phyloP scores from a whole-genome alignment of 1,140 invertebrate genomes.

The Bombus superbus region DNA sequence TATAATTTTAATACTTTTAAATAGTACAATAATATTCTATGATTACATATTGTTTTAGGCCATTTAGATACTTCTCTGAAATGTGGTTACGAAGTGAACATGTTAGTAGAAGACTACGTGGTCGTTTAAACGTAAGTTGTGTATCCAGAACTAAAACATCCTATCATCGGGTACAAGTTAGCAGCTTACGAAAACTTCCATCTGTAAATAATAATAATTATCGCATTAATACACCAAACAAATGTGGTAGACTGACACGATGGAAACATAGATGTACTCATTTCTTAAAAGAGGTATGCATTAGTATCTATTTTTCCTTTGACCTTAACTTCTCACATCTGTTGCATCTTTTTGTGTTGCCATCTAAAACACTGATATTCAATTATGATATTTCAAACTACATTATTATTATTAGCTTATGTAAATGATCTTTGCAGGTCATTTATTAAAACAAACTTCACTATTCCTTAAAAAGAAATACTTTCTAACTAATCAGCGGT shows the following conservation, averaged over 20 bases:
- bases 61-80: conserved; percentile 58
- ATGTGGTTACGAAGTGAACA: conserved; percentile 82
- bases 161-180: conserved; percentile 73
- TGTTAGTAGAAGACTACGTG: conserved; percentile 79
- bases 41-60: conserved; percentile 55
- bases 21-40: conserved; percentile 1
- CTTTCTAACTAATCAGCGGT: conserved; percentile 54
- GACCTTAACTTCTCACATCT: neutral
- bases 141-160: conserved; percentile 68
- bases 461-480: conserved; percentile 52
- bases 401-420: conserved; percentile 42
- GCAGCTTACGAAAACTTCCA: conserved; percentile 76
- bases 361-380: conserved; percentile 14
- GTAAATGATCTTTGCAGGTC: conserved; percentile 61
- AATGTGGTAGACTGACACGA: conserved; percentile 77
- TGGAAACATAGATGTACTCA: conserved; percentile 78
- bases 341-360: neutral
- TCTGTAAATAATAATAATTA: conserved; percentile 76
- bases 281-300: conserved; percentile 80
- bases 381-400: conserved; percentile 24
- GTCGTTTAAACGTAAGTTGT: conserved; percentile 73
- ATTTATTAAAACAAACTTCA: conserved; percentile 59
- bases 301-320: neutral
- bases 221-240: conserved; percentile 75
- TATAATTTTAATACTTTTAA: neutral